These are phyloP conservation scores for Cromileptes altivelis DNA, from an alignment of 2,113 vertebrate genomes.

Conservation along the genomic window DNA sequence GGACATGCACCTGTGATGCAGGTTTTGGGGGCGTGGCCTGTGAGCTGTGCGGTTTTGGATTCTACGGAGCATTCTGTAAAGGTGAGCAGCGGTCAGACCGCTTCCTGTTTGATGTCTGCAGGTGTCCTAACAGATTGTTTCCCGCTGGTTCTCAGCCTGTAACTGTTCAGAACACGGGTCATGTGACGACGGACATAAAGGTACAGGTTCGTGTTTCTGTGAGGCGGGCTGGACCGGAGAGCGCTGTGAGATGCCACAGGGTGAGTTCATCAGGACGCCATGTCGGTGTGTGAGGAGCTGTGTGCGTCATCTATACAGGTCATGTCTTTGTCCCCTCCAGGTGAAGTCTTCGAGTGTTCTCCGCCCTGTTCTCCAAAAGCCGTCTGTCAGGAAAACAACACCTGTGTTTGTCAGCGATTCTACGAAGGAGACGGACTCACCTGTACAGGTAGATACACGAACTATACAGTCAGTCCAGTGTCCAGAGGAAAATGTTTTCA, in stretches of 20 bases:
- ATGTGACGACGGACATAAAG: slow-evolving; percentile 87
- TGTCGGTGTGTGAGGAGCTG: too few species aligned
- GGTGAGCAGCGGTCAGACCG: slow-evolving; percentile 74
- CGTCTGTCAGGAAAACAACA: slow-evolving; percentile 89
- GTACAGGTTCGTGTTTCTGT: slow-evolving; percentile 91
- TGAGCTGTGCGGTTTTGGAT: slow-evolving; percentile 86
- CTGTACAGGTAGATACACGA: slow-evolving; percentile 86
- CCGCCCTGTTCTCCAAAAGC: slow-evolving; percentile 89
- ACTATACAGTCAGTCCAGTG: too few species aligned
- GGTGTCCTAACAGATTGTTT: not conserved
- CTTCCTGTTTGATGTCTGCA: not conserved
- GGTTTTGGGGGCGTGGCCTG: slow-evolving; percentile 91
- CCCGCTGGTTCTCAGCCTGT: slow-evolving; percentile 83
- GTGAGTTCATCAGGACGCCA: slow-evolving; percentile 67
- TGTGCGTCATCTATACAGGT: not conserved
- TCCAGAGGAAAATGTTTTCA: too few species aligned
- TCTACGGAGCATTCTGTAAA: slow-evolving; percentile 88
- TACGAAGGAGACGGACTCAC: slow-evolving; percentile 92
- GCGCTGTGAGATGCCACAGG: slow-evolving; percentile 86
- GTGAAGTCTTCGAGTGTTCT: slow-evolving; percentile 76
- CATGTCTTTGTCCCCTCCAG: slow-evolving; percentile 25
- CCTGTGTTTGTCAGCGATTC: slow-evolving; percentile 89
- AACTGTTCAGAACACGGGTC: slow-evolving; percentile 89
- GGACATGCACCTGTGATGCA: slow-evolving; percentile 87
- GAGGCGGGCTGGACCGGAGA: slow-evolving; percentile 90